Base-by-base conservation (phyloP, 2,888 invertebrate genomes). In the Nomada ferruginata region DNA sequence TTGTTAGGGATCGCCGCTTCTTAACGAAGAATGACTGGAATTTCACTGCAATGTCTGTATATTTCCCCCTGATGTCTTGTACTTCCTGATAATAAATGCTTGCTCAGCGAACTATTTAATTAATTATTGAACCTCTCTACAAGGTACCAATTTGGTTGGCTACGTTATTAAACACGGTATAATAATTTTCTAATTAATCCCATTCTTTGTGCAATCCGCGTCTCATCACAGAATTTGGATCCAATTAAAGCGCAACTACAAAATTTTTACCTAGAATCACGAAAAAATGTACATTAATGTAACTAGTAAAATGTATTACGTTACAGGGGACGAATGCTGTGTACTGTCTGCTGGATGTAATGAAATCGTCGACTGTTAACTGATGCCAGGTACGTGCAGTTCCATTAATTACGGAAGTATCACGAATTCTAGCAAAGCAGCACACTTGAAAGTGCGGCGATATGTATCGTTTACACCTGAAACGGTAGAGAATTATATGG, bases 1-100 rank as follows among this genome's bases (percentile, higher is more conserved):
- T 42, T 63, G 47, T 70, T 42, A 69, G 20, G 13, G 47, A 26
- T 63, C 57, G 70, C 26, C 47, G 53, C 60, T 50, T 72, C 18
- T 13, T 59, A 77, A 73, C 26, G 18, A 52, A 65, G 61, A 76
- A 80, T 18, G 57, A 53, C 42, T 61, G 65, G 63, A 68, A 72
- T 77, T 75, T 69, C 20, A 63, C 29, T 60, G n/a, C 42, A 52
- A 64, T 72, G 23, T 57, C 18, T 13, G 18, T 44, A 42, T 64
- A 68, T 55, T 69, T 79, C 65, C 42, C 15, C 47, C 15, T 18
- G 47, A 59, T 26, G 13, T 53, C 23, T n/a, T 18, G 10, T 2
- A 15, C 13, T 20, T 61, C 11, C 36, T 15, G 18, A 52, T 26
- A 71, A 59, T 66, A 18, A 52, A 26, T 20, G 55, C 29, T 15